Conservation (phyloP, 2,888 invertebrate species). For the Lepas anatifera region DNA sequence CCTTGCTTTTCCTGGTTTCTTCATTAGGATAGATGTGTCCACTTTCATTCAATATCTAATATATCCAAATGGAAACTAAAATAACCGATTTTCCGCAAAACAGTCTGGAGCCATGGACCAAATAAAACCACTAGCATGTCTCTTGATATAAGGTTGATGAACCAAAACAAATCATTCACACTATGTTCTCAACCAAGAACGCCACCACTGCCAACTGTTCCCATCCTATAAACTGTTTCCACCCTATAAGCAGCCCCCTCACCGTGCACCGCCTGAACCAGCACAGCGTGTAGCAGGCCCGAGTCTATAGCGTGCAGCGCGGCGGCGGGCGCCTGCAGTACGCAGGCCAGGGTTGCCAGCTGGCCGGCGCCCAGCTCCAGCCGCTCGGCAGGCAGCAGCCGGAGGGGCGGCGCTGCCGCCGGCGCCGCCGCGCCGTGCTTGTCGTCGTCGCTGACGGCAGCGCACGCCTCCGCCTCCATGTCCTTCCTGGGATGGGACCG, state of each 20-base stretch:
- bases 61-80: too few species aligned
- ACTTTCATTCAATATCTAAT: too few species aligned
- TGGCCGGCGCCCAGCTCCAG: constrained; percentile 34
- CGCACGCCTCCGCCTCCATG: constrained; percentile 31
- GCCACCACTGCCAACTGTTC: too few species aligned
- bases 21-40: too few species aligned
- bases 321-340: constrained; percentile 66
- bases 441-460: constrained; percentile 23
- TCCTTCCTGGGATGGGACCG: constrained; percentile 27
- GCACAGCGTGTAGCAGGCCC: constrained; percentile 47
- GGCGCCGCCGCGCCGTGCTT: constrained; percentile 23
- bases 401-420: constrained; percentile 17
- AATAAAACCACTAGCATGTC: too few species aligned
- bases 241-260: constrained; percentile 13
- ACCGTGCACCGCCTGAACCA: constrained; percentile 48
- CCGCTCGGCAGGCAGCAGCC: constrained; percentile 21
- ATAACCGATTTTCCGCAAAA: too few species aligned
- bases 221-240: too few species aligned
- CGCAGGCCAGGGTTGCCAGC: constrained; percentile 61
- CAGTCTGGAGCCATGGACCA: too few species aligned
- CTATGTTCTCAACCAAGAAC: too few species aligned
- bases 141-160: too few species aligned
- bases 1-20: too few species aligned
- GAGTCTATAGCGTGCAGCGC: constrained; percentile 63
- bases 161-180: too few species aligned